Evolutionary conservation across 2,888 invertebrate species (phyloP).

Genomic region (Dinocampus coccinellae): DNA sequence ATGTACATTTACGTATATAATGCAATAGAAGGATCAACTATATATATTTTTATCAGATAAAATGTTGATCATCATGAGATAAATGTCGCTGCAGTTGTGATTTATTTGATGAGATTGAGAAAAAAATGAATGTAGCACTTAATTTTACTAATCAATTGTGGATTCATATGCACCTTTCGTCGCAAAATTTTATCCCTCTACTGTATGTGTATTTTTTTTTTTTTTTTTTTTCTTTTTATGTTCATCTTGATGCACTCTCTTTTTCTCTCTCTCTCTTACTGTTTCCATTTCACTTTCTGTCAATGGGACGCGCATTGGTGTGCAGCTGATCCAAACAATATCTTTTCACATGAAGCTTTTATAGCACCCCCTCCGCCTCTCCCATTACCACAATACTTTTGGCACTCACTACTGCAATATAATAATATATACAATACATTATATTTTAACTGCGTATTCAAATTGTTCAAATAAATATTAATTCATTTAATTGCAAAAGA

Average conservation of each 20-base stretch:
- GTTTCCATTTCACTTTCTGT: constrained; percentile 27
- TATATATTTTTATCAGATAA: neutral
- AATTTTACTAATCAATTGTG: constrained; percentile 67
- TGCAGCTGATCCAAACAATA: constrained; percentile 69
- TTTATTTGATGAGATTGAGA: constrained; percentile 21
- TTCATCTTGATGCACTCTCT: constrained; percentile 2
- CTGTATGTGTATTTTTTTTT: neutral
- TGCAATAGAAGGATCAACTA: neutral
- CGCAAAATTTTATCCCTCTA: constrained; percentile 43
- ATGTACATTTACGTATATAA: neutral
- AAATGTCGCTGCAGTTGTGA: constrained; percentile 33
- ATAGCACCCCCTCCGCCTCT: too few species aligned
- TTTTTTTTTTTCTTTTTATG: neutral
- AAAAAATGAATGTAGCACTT: constrained; percentile 64
- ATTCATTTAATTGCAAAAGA: too few species aligned
- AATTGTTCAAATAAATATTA: too few species aligned
- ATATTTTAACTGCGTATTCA: neutral
- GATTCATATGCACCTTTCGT: constrained; percentile 67
- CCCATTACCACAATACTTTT: constrained; percentile 52
- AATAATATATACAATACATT: neutral
- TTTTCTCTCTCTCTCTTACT: neutral
- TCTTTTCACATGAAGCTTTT: constrained; percentile 68
- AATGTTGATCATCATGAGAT: neutral
- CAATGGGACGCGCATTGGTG: constrained; percentile 54
- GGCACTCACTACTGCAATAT: neutral